A percentile compares a stretch with the other conserved stretches of the same genome.
phyloP scores from a whole-genome alignment of 2,888 invertebrate genomes.

The Isotomurus palustris region DNA sequence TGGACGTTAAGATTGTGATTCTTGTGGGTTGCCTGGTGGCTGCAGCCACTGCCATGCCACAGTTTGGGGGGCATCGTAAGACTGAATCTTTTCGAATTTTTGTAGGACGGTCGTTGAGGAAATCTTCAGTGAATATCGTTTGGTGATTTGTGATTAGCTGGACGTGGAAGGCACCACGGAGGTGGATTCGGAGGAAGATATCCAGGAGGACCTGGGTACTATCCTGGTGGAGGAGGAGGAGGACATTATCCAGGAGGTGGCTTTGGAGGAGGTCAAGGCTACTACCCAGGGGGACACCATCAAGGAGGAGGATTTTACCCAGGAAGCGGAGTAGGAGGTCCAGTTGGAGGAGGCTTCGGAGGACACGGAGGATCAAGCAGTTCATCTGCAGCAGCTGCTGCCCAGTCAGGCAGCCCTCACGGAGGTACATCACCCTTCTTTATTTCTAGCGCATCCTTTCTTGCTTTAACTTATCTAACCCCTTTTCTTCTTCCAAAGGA shows the following conservation, averaged over 20 bases:
- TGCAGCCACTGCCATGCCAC: constrained; percentile 20
- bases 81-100: too few relatives aligned
- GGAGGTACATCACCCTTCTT: constrained; percentile 1
- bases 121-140: not conserved
- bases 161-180: constrained; percentile 14
- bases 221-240: constrained; percentile 10
- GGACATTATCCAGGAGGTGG: constrained; percentile 25
- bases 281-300: constrained; percentile 15
- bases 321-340: constrained; percentile 11
- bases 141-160: not conserved
- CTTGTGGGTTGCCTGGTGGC: constrained; percentile 17
- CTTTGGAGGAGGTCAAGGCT: constrained; percentile 2
- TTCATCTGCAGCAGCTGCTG: constrained; percentile 25
- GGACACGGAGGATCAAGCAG: constrained; percentile 13
- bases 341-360: constrained; percentile 16
- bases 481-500: too few relatives aligned
- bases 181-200: constrained; percentile 24
- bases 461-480: not conserved
- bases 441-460: not conserved
- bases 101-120: not conserved
- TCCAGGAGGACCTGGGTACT: constrained; percentile 5
- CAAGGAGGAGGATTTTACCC: constrained; percentile 5
- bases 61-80: too few relatives aligned
- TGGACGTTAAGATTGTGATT: constrained; percentile 13
- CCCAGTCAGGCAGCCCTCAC: not conserved